Conservation (phyloP, 2,113 vertebrate genomes). For the Hepsetus odoe region DNA sequence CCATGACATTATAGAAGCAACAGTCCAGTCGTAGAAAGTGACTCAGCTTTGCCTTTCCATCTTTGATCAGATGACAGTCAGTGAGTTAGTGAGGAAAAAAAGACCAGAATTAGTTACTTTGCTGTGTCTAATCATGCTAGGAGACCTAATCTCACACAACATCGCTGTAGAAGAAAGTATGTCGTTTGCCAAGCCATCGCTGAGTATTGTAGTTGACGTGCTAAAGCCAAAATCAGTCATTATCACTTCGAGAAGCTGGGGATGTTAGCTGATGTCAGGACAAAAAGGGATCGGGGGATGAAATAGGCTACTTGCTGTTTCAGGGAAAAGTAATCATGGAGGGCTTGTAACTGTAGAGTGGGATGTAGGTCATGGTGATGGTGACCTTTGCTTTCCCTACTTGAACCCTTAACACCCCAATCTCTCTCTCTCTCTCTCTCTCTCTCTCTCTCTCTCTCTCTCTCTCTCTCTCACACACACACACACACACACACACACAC, state of each 20-base stretch:
- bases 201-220: neutral
- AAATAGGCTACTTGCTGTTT: constrained; percentile 55
- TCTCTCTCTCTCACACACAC: too few species aligned
- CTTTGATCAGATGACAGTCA: constrained; percentile 66
- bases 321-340: constrained; percentile 74
- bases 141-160: neutral
- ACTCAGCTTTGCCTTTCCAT: constrained; percentile 60
- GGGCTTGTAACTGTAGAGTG: constrained; percentile 62
- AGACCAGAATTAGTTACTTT: neutral
- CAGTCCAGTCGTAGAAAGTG: too few species aligned
- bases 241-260: neutral
- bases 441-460: too few species aligned
- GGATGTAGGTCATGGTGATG: constrained; percentile 78
- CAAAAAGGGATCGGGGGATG: constrained; percentile 50
- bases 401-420: constrained; percentile 29
- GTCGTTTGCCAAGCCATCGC: neutral
- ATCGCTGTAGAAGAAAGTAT: neutral
- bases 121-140: neutral
- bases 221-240: neutral
- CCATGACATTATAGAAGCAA: too few species aligned
- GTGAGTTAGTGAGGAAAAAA: constrained; percentile 46
- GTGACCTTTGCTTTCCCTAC: constrained; percentile 60
- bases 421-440: constrained; percentile 27
- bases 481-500: too few species aligned
- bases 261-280: neutral